These are phyloP conservation scores for Hybognathus amarus DNA, from an alignment of 2,797 vertebrate species.

Conservation along the genomic window DNA sequence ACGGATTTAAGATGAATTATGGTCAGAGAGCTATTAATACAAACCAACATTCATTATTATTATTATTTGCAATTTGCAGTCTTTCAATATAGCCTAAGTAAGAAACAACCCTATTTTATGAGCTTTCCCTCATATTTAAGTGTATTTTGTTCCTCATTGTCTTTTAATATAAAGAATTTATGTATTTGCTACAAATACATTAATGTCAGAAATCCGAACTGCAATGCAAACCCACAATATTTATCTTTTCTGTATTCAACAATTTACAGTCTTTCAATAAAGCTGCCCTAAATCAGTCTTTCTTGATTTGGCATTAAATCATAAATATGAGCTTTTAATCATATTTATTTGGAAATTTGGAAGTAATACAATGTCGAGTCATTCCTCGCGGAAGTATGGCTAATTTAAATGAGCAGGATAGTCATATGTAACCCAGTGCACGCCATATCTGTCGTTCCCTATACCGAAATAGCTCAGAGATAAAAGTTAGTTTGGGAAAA, in stretches of 20 bases:
- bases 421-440: not conserved
- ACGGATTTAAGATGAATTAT: not conserved
- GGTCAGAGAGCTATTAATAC: not conserved
- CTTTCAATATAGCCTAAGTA: not conserved
- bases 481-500: conserved; percentile 28
- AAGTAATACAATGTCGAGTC: not conserved
- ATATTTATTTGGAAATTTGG: not conserved
- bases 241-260: not conserved
- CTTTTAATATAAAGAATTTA: not conserved
- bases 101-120: not conserved
- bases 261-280: not conserved
- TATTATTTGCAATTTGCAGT: not conserved
- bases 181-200: not conserved
- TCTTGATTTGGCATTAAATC: not conserved
- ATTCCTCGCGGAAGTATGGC: not conserved
- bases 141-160: not conserved
- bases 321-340: not conserved
- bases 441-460: not conserved
- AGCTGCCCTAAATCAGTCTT: not conserved
- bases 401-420: not conserved
- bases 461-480: not conserved
- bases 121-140: not conserved
- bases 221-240: not conserved
- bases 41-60: not conserved
- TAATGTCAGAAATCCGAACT: not conserved